phyloP scores from a whole-genome alignment of 2,888 invertebrate genomes.

The Drosophila tanythrix region DNA sequence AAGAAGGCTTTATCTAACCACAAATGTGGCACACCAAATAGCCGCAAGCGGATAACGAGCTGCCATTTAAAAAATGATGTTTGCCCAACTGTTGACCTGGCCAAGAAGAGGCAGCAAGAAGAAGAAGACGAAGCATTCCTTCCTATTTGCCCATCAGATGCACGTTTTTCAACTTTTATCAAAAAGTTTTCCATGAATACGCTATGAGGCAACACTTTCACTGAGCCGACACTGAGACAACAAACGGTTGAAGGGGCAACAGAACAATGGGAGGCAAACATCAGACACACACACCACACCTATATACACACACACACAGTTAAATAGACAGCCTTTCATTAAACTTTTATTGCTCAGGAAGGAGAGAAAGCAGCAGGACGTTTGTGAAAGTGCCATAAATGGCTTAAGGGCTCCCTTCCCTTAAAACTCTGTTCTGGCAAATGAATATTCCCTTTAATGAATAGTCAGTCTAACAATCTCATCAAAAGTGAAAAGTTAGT shows the following conservation, averaged over 20 bases:
- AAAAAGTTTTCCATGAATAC: slow-evolving; percentile 70
- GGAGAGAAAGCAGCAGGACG: slow-evolving; percentile 19
- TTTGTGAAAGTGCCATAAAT: slow-evolving; percentile 27
- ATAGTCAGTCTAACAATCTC: background rate
- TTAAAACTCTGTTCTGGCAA: slow-evolving; percentile 11
- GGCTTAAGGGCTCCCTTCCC: slow-evolving; percentile 9
- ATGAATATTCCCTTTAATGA: slow-evolving; percentile 3
- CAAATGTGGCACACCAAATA: slow-evolving; percentile 68
- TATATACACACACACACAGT: slow-evolving; percentile 4
- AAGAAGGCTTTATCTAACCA: slow-evolving; percentile 14
- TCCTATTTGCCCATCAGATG: slow-evolving; percentile 13
- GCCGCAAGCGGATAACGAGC: slow-evolving; percentile 42
- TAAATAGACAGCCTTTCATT: slow-evolving; percentile 50
- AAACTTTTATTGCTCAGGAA: slow-evolving; percentile 38
- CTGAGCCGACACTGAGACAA: slow-evolving; percentile 32
- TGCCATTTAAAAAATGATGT: slow-evolving; percentile 36
- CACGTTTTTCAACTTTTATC: slow-evolving; percentile 41
- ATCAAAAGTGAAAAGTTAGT: slow-evolving; percentile 1
- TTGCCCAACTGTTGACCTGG: slow-evolving; percentile 31
- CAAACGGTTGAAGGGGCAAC: background rate
- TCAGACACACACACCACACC: slow-evolving; percentile 10
- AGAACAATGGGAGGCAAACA: slow-evolving; percentile 47
- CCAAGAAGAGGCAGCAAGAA: slow-evolving; percentile 1
- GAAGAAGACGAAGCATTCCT: background rate
- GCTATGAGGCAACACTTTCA: slow-evolving; percentile 72